Conservation (phyloP, 2,113 vertebrate genomes). For the Callocephalon fimbriatum region DNA sequence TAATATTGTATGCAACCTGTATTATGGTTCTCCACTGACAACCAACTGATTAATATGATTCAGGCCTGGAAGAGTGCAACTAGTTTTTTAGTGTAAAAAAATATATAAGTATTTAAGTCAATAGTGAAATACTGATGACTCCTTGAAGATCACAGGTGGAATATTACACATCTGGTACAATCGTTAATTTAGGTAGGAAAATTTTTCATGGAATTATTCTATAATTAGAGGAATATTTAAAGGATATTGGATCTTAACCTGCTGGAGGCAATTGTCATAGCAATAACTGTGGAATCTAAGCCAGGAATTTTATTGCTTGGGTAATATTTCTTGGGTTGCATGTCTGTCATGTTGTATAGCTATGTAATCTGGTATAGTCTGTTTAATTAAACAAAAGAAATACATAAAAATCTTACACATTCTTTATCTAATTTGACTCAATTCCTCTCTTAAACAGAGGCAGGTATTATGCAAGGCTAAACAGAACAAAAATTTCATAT, state of each 20-base stretch:
- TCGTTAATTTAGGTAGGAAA: background rate
- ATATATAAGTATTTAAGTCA: rapidly evolving
- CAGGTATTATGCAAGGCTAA: background rate
- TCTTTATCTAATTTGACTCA: background rate
- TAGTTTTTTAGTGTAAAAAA: background rate
- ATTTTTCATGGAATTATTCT: background rate
- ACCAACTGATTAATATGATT: background rate
- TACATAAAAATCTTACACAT: background rate
- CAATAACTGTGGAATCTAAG: background rate
- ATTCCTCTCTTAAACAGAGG: background rate
- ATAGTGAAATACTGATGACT: background rate
- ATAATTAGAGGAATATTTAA: background rate
- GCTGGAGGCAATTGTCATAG: background rate
- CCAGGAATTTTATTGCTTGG: background rate
- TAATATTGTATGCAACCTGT: background rate
- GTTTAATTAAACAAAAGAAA: background rate
- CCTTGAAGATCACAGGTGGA: background rate
- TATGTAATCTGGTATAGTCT: background rate
- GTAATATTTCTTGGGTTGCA: background rate
- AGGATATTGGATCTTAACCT: background rate
- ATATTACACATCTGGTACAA: background rate
- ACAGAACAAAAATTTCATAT: background rate
- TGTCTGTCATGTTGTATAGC: background rate
- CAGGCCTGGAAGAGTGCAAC: background rate
- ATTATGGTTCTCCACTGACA: background rate